Base-by-base conservation (phyloP, 2,113 vertebrate species). In the Axis porcinus region DNA sequence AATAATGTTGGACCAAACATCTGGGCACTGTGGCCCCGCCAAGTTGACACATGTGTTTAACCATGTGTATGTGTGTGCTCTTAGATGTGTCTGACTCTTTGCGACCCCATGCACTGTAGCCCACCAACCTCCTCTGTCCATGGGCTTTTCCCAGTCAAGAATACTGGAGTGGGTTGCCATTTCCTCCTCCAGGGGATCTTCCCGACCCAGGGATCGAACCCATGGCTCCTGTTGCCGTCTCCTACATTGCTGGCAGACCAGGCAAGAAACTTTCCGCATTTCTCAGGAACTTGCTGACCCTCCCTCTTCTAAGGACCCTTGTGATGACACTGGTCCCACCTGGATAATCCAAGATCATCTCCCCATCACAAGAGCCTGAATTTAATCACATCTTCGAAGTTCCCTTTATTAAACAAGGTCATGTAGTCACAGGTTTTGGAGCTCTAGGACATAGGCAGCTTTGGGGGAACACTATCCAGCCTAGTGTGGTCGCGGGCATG, bases 221-320 rank as follows among this genome's bases (percentile, higher is more conserved):
- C 43, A 27, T 2, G 6, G 40, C 70, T 76, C 40, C 40, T 76
- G 23, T 15, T 76, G 70, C 43, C 0, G 0, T 28, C 27, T 28
- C 43, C 43, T 16, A 7, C 27, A 17, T 47, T 47, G 15, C 27
- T 28, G 43, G 76, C 0, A 2, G 11, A 15, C 8, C 43, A 7
- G 9, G 52, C 17, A 58, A 23, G 25, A 43, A 74, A 36, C 36
- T 40, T 64, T 62, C 11, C 0, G 0, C 9, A 1, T 67, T n/a
- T 67, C 82, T 70, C 47, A 30, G 89, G 47, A 47, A n/a, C 47
- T 45, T 45, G 9, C 55, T 57, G 36, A 76, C 40, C 28, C 21
- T 60, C 55, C 76, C 33, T 83, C 91, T 84, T 33, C 4, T 33
- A 28, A 83, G 45, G 13, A 23, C 36, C 3, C n/a, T 52, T 52